A percentile compares a stretch with the other conserved stretches of the same genome.
These are phyloP conservation scores for Morelia viridis DNA, from an alignment of 2,797 vertebrate genomes.

Conservation along the genomic window DNA sequence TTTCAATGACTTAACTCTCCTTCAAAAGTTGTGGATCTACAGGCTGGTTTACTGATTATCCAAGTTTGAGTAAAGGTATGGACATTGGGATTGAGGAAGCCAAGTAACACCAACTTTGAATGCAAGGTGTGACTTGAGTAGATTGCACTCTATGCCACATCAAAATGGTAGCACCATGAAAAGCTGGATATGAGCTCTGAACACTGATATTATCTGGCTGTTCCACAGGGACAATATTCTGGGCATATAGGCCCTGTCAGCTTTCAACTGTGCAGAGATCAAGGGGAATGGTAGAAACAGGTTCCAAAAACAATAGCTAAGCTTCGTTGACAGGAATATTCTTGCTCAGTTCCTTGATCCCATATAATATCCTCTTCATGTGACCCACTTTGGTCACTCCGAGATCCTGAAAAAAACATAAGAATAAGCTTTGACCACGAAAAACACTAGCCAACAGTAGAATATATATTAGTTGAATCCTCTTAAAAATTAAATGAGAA, in stretches of 20 bases:
- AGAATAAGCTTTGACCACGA: slow-evolving; percentile 18
- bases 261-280: slow-evolving; percentile 57
- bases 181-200: slow-evolving; percentile 55
- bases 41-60: slow-evolving; percentile 32
- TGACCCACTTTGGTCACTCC: slow-evolving; percentile 97
- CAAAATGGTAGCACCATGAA: slow-evolving; percentile 72
- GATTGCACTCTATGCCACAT: slow-evolving; percentile 50
- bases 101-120: slow-evolving; percentile 46
- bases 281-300: slow-evolving; percentile 67
- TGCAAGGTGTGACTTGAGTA: slow-evolving; percentile 33
- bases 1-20: slow-evolving; percentile 4
- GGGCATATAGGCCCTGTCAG: slow-evolving; percentile 55
- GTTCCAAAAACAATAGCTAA: slow-evolving; percentile 74
- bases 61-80: slow-evolving; percentile 27
- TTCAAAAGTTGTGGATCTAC: slow-evolving; percentile 24
- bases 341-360: slow-evolving; percentile 90
- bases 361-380: slow-evolving; percentile 96
- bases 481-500: background rate
- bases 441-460: background rate
- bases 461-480: slow-evolving; percentile 29
- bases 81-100: slow-evolving; percentile 6
- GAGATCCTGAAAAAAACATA: slow-evolving; percentile 82
- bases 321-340: slow-evolving; percentile 85
- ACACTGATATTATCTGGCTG: slow-evolving; percentile 47
- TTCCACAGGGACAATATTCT: slow-evolving; percentile 32